Percentiles rank a stretch among this genome's conserved stretches.
phyloP scores from a whole-genome alignment of 2,113 vertebrate genomes.

The Pelusios castaneus region DNA sequence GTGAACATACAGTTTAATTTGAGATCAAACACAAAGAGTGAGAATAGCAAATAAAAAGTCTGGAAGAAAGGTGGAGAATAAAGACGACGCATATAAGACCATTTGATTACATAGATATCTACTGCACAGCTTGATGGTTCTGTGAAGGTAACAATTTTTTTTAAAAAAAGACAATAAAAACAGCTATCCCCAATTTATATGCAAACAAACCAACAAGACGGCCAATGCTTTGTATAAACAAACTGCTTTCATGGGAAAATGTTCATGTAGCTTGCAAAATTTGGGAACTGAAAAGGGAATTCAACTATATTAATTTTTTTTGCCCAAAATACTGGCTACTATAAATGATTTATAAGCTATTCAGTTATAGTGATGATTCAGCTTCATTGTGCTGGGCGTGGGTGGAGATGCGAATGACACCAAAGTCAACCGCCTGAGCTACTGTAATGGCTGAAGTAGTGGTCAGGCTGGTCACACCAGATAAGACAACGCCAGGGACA shows the following conservation, averaged over 20 bases:
- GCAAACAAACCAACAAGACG: constrained; percentile 3
- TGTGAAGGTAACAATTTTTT: background rate
- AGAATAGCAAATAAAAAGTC: background rate
- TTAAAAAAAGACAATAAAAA: background rate
- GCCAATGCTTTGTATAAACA: background rate
- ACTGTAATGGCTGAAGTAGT: too few relatives aligned
- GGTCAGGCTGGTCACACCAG: too few relatives aligned
- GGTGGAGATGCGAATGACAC: too few relatives aligned
- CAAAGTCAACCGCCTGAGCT: too few relatives aligned
- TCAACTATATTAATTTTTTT: background rate
- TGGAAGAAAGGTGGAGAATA: background rate
- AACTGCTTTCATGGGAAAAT: background rate
- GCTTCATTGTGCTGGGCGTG: too few relatives aligned
- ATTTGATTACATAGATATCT: background rate
- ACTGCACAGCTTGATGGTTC: background rate
- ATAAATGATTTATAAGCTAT: constrained; percentile 1
- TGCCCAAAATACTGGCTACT: background rate
- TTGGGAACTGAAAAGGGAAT: background rate
- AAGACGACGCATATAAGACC: background rate
- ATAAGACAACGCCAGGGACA: too few relatives aligned
- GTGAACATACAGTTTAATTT: background rate
- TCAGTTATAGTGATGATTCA: too few relatives aligned
- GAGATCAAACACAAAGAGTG: background rate
- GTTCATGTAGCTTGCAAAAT: background rate
- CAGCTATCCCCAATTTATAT: background rate